These are phyloP conservation scores for Andricus grossulariae DNA, from an alignment of 1,140 invertebrate genomes.

Conservation along the genomic window DNA sequence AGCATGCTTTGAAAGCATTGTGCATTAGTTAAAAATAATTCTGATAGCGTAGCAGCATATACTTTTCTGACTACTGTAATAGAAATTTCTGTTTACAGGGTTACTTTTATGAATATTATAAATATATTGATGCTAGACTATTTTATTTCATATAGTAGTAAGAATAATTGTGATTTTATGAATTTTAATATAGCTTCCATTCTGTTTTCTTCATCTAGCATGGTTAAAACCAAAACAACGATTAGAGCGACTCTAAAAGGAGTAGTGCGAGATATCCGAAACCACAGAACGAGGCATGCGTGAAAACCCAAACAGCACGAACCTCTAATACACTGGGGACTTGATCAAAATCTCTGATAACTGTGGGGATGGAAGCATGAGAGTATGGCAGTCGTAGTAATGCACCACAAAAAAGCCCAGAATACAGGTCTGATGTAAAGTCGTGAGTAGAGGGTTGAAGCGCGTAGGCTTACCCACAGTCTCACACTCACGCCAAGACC, in stretches of 20 bases:
- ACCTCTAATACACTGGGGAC: constrained; percentile 62
- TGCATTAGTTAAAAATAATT: no score
- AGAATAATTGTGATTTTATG: no score
- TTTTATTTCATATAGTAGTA: no score
- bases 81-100: no score
- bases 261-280: constrained; percentile 32
- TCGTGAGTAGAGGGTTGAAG: constrained; percentile 9
- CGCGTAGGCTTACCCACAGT: background rate
- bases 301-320: constrained; percentile 61
- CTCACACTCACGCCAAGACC: constrained; percentile 2
- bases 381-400: constrained; percentile 50
- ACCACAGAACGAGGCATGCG: constrained; percentile 55
- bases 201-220: no score
- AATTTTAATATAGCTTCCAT: no score
- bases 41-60: no score
- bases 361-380: constrained; percentile 55
- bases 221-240: no score
- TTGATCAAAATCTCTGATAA: constrained; percentile 71
- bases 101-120: no score
- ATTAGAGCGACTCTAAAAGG: background rate
- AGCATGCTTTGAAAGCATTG: no score
- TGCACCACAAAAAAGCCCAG: constrained; percentile 60
- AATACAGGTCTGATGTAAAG: constrained; percentile 35
- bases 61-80: no score
- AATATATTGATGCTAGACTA: no score